Evolutionary conservation across 2,113 vertebrate genomes (phyloP), one percentile per base, ranked within the genome.

Genomic region (Acrocephalus kingi): DNA sequence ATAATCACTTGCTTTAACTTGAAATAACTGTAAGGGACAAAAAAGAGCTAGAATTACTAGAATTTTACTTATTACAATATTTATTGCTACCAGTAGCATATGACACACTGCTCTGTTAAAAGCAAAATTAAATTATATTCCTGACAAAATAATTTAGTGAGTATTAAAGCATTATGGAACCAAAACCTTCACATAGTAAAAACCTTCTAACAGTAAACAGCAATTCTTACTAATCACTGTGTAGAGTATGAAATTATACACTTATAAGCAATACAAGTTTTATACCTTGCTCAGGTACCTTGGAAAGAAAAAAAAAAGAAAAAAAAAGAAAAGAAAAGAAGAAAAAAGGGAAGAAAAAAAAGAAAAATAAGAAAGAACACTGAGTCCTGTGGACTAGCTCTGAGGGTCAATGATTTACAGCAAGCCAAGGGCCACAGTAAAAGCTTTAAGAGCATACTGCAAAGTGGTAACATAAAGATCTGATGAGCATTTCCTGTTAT

Each of bases 281-380:
- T 51, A 63, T 24, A 48, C 37, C 39, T 82, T 59, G 23, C 9
- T 35, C 37, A 28, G 9, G 8, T 33, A 62, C 4, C 12, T 16
- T 18, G 30, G 6, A 27, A 76, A 63, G 21, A 33, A 16, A 8
- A 27, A 7, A 24, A 25, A 27, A 17, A 61, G 35, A 35, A 37
- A 25, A 45, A 41, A 22, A 11, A 25, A 5, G 12, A 14, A 15
- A 14, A 4, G 35, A 52, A 52, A 17, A 51, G 15, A 35, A 19
- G 1, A 12, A 48, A 22, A 58, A 20, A 9, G 11, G 2, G 4
- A 5, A 11, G 33, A 3, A 23, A 56, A 18, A n/a, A 4, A 13
- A 17, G 2, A 19, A 17, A 41, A 62, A 17, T 0, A 43, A 25
- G 28, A 30, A 55, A 51, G 4, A 68, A 49, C 24, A 49, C 19